Conservation (phyloP, 2,113 vertebrate genomes). For the Carassius auratus region DNA sequence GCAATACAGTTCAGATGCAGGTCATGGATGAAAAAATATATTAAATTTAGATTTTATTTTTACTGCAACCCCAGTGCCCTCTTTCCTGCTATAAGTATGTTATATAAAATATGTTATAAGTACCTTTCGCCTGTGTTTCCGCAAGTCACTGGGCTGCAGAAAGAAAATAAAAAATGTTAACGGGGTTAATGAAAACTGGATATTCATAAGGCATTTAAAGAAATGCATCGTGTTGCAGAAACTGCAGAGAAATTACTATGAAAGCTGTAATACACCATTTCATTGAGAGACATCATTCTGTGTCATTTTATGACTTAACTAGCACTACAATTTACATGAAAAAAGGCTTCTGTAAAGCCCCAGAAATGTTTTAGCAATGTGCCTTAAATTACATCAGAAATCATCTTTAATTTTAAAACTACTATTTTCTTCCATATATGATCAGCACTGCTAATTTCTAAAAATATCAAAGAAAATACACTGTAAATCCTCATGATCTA, state of each 20-base stretch:
- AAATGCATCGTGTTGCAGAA: not conserved
- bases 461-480: not conserved
- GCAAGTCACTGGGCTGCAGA: constrained; percentile 91
- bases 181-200: not conserved
- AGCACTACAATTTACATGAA: not conserved
- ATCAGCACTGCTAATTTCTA: not conserved
- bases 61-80: not conserved
- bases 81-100: constrained; percentile 65
- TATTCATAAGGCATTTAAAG: not conserved
- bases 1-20: not conserved
- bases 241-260: not conserved
- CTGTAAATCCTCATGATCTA: not conserved
- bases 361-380: too few relatives aligned
- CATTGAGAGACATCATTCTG: not conserved
- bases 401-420: too few relatives aligned
- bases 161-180: not conserved
- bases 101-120: too few relatives aligned
- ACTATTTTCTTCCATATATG: not conserved
- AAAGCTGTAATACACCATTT: not conserved
- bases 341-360: not conserved
- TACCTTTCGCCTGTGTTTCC: constrained; percentile 99
- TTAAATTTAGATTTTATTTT: too few relatives aligned
- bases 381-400: too few relatives aligned
- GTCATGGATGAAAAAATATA: not conserved
- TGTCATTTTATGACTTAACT: not conserved